Conservation (phyloP, 2,113 vertebrate species). For the Dicaeum eximium region DNA sequence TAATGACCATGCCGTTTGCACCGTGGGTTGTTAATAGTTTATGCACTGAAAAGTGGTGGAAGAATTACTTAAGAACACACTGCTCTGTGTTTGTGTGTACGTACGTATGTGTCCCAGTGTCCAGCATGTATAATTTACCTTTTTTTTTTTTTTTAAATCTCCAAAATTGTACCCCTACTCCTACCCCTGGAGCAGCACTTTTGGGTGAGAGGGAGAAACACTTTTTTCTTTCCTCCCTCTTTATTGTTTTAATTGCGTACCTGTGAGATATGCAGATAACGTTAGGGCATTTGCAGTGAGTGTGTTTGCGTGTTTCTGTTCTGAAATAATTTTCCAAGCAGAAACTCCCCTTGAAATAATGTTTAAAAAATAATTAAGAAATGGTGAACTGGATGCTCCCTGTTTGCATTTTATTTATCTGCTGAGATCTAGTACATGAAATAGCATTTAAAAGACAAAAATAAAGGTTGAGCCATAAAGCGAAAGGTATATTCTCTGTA, state of each 20-base stretch:
- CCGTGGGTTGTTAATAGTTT: slow-evolving; percentile 27
- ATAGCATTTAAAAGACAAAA: slow-evolving; percentile 56
- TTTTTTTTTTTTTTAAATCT: background rate
- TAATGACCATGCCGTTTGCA: slow-evolving; percentile 22
- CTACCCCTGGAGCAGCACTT: slow-evolving; percentile 71
- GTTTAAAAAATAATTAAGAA: background rate
- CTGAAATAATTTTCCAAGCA: slow-evolving; percentile 62
- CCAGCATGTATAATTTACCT: slow-evolving; percentile 51
- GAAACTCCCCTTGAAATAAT: slow-evolving; percentile 64
- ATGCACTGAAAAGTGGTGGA: slow-evolving; percentile 48
- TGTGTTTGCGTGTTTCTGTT: slow-evolving; percentile 58
- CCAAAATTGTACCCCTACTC: slow-evolving; percentile 35
- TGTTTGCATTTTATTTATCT: slow-evolving; percentile 58
- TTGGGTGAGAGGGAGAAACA: slow-evolving; percentile 61
- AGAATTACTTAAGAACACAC: slow-evolving; percentile 42
- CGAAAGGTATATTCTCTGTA: slow-evolving; percentile 41
- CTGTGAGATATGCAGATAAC: slow-evolving; percentile 62
- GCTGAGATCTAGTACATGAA: slow-evolving; percentile 53
- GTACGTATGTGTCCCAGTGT: slow-evolving; percentile 6
- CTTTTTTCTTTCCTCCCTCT: slow-evolving; percentile 34
- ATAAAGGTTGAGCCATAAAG: slow-evolving; percentile 70
- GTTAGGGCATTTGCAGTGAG: slow-evolving; percentile 62
- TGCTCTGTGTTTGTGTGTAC: slow-evolving; percentile 20
- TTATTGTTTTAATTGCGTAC: slow-evolving; percentile 60
- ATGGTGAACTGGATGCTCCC: slow-evolving; percentile 58